Base-by-base conservation (phyloP, 2,113 vertebrate species). In the Gasterosteus nipponicus region DNA sequence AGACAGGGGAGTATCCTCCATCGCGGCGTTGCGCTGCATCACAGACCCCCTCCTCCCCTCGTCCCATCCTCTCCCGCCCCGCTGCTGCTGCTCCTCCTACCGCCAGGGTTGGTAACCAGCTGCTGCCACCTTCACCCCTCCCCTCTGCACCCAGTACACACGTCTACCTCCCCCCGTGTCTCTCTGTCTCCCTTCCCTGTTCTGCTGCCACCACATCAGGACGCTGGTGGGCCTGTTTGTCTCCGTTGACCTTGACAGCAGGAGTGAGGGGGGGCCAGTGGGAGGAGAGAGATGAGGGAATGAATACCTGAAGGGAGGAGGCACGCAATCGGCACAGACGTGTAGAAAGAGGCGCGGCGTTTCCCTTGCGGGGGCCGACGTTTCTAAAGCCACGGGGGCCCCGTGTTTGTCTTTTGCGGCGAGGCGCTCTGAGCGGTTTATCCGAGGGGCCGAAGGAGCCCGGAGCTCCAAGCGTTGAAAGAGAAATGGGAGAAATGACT, bases 201-300 rank as follows among this genome's bases (percentile, higher is more conserved):
- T 87, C 83, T 73, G 82, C 86, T 84, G 96, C 96, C 95, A 81
- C 82, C 77, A 95, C 96, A 95, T 95, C 96, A 95, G 96, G 96
- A 95, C 93, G 96, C 96, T 96, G 96, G 95, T 97, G 96, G 96
- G 97, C 96, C 96, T 95, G 95, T 97, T 97, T 96, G 97, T 97
- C 97, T 97, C 96, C 93, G 95, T 97, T 99, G 96, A 99, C 98
- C 97, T 99, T 97, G 96, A 95, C 95, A 95, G 96, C 96, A 95
- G 95, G 11, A 9, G 5, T 96, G 96, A 97, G 95, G 22, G 4
- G 6, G 96, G 96, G 96, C 95, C 95, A 92, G 94, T 94, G 95
- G 94, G 95, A 95, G 94, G 96, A 94, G 86, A 85, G 74, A 83
- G 49, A 16, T 29, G 22, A 3, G 85, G 74, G 78, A 85, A 83